These are phyloP conservation scores for Epizoanthus stellaris DNA, from an alignment of 92 coral and sea anemone species.

Conservation along the genomic window DNA sequence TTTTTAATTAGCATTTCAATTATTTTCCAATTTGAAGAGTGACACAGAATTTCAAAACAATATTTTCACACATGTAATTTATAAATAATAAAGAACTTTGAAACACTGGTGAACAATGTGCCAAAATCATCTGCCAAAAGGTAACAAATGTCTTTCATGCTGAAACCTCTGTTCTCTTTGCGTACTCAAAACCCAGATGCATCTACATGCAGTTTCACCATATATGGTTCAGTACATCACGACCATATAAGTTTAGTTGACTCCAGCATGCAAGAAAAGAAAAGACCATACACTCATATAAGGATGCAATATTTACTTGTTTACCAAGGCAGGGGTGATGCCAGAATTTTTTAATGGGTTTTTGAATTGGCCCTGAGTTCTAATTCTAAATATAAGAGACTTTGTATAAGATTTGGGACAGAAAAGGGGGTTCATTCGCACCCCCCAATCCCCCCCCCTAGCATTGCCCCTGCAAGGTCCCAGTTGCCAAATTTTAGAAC, in stretches of 20 bases:
- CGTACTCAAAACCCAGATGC: constrained; percentile 15
- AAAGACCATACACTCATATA: background rate
- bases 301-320: background rate
- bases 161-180: constrained; percentile 30
- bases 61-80: background rate
- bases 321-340: too few relatives aligned
- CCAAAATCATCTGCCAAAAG: constrained; percentile 16
- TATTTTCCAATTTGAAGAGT: too few relatives aligned
- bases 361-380: too few relatives aligned
- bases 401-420: too few relatives aligned
- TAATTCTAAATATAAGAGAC: too few relatives aligned
- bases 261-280: too few relatives aligned
- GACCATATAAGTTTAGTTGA: background rate
- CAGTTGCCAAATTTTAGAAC: too few relatives aligned
- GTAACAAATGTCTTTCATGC: constrained; percentile 9
- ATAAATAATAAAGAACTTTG: background rate
- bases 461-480: too few relatives aligned
- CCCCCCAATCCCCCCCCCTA: too few relatives aligned
- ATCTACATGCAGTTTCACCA: constrained; percentile 35
- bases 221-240: constrained; percentile 19
- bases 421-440: too few relatives aligned
- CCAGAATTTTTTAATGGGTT: too few relatives aligned
- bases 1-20: too few relatives aligned
- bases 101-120: background rate
- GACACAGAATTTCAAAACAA: background rate